phyloP scores from a whole-genome alignment of 1,140 invertebrate species.

The Lordiphosa clarofinis region DNA sequence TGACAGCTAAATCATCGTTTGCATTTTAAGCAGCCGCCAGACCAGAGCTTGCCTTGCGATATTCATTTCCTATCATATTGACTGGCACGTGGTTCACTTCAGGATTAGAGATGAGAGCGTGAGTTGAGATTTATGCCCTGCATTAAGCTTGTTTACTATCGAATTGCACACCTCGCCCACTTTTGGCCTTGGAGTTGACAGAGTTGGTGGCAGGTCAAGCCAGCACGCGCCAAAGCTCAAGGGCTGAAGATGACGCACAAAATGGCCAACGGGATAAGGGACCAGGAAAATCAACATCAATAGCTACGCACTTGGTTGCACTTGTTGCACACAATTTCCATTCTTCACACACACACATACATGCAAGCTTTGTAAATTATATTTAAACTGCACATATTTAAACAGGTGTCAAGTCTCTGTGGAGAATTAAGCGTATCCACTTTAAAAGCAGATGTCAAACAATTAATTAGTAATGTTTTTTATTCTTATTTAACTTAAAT shows the following conservation, averaged over 20 bases:
- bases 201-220: no score
- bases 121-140: no score
- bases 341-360: not conserved
- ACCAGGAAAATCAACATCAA: constrained; percentile 23
- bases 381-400: constrained; percentile 28
- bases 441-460: constrained; percentile 39
- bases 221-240: constrained; percentile 14
- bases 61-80: constrained; percentile 18
- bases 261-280: constrained; percentile 3
- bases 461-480: constrained; percentile 42
- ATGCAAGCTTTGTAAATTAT: constrained; percentile 6
- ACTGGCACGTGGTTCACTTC: no score
- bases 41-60: no score
- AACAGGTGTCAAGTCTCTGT: constrained; percentile 47
- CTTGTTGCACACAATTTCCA: constrained; percentile 49
- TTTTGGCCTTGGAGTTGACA: no score
- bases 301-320: constrained; percentile 43
- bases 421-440: not conserved
- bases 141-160: no score
- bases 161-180: no score
- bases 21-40: constrained; percentile 48
- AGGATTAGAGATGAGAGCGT: no score
- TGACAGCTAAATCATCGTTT: constrained; percentile 42
- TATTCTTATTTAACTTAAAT: constrained; percentile 1
- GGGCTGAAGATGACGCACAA: constrained; percentile 4